Evolutionary conservation across 2,113 vertebrate species (phyloP), one percentile per base, ranked within the genome.

Genomic region (Nicator chloris): DNA sequence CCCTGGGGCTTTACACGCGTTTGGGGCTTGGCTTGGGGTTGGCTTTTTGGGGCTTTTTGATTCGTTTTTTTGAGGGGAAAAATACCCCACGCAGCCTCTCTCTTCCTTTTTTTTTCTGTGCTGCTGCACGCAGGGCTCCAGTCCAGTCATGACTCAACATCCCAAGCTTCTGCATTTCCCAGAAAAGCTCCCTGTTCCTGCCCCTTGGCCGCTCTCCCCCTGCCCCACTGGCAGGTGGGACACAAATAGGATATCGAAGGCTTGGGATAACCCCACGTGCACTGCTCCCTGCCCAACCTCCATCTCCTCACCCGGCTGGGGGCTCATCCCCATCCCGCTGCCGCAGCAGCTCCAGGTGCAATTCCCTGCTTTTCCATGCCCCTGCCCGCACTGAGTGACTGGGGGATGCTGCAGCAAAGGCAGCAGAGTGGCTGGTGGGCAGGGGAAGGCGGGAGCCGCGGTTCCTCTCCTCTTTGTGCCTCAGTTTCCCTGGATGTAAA

Each of bases 41-140:
- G 59, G n/a, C 6, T 59, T 73, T n/a, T 72, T n/a, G 6, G 8
- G 5, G 4, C 2, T 26, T 40, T 30, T 47, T 13, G 19, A 15
- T 44, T 53, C 28, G 12, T 13, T 47, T 7, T 50, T 54, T 10
- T 1, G 14, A 40, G 42, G 65, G 45, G 76, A 54, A 45, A 66
- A 83, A 47, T 30, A 31, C 57, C 73, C 88, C 76, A 21, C 0
- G 0, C 17, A 35, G 40, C 47, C 8, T 82, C 66, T 57, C 70
- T 94, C 96, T 98, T 98, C 97, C 98, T 97, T 96, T 98, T 98
- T 71, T 70, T 18, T 82, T 42, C 53, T 12, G 23, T 2, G 37
- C n/a, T 20, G 83, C 64, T 27, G 66, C 5, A 2, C 3, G 1
- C 47, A 47, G 51, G 51, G 35, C 33, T 79, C 23, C 26, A 13